A percentile compares a stretch with the other conserved stretches of the same genome.
These are phyloP conservation scores for Serilophus lunatus DNA, from an alignment of 2,113 vertebrate genomes.

Conservation along the genomic window DNA sequence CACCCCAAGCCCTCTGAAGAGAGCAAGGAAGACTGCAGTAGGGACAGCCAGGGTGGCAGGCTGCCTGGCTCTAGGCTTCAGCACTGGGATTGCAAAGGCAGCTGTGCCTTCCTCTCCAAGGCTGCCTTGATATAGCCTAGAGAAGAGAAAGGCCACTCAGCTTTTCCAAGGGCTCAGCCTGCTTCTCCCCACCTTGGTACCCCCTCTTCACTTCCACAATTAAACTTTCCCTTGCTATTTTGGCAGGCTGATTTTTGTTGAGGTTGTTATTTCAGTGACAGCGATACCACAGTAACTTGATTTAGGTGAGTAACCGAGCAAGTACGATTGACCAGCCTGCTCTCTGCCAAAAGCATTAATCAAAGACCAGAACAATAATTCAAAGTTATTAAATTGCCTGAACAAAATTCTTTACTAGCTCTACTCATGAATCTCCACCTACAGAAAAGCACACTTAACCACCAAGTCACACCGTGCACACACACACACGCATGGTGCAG, in stretches of 20 bases:
- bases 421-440: background rate
- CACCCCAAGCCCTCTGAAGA: background rate
- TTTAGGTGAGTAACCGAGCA: background rate
- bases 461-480: background rate
- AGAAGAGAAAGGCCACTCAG: background rate
- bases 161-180: background rate
- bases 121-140: fast-evolving
- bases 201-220: background rate
- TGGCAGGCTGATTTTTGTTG: background rate
- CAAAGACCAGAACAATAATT: constrained; percentile 34
- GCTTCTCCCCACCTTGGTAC: background rate
- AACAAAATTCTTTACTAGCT: background rate
- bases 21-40: background rate
- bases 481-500: fast-evolving
- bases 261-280: background rate
- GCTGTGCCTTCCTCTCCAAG: background rate
- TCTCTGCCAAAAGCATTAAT: constrained; percentile 8
- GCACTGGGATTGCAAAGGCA: background rate
- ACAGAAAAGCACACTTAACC: background rate
- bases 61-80: background rate
- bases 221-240: background rate
- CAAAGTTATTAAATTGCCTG: constrained; percentile 22
- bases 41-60: background rate
- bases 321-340: background rate
- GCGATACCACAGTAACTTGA: background rate